Conservation (phyloP, 2,113 vertebrate species). For the Caracal caracal region DNA sequence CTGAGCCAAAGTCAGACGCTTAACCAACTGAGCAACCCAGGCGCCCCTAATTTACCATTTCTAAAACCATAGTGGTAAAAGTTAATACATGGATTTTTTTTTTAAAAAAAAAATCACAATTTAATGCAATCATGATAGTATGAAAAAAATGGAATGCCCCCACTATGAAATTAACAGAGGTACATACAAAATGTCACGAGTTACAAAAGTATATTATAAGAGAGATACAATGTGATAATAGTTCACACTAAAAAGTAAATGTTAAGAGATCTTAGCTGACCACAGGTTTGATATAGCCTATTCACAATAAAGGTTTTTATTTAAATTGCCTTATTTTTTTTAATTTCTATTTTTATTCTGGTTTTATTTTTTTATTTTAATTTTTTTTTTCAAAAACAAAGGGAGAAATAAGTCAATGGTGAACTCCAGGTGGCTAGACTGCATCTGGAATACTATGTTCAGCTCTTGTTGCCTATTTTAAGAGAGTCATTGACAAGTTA, state of each 20-base stretch:
- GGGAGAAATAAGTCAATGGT: not conserved
- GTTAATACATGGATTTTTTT: not conserved
- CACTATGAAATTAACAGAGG: not conserved
- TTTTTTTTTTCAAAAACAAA: not conserved
- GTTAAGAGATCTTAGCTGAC: not conserved
- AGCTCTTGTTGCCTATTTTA: not conserved
- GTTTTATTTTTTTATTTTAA: too few species aligned
- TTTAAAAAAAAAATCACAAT: not conserved
- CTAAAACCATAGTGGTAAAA: not conserved
- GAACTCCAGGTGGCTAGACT: not conserved
- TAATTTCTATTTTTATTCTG: not conserved
- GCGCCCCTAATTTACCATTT: not conserved
- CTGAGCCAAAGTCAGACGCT: too few species aligned
- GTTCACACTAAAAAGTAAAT: not conserved
- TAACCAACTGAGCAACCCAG: too few species aligned
- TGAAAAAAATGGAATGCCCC: not conserved
- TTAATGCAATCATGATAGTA: not conserved
- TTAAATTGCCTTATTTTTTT: not conserved
- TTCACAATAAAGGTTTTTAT: not conserved
- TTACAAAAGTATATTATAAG: not conserved
- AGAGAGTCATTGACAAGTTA: not conserved
- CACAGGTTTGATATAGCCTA: not conserved
- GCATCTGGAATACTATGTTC: not conserved
- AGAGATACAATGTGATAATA: not conserved
- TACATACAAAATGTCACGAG: not conserved